Conservation (phyloP, 30 jellyfish, hydroid and myxozoan genomes). For the Chironex yamaguchii region DNA sequence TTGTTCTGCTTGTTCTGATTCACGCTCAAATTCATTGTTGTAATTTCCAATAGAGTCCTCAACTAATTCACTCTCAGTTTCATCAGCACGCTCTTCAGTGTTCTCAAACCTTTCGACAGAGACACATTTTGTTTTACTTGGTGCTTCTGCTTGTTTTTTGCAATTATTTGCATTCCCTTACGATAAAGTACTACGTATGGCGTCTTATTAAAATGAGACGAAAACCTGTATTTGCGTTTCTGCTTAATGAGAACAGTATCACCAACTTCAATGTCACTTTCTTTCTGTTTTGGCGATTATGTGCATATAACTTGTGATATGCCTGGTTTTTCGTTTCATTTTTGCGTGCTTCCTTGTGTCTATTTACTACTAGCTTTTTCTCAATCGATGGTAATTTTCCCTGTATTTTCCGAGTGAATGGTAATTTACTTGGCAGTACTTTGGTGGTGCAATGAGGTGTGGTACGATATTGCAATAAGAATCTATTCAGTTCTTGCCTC, state of each 20-base stretch:
- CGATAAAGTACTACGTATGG: background rate
- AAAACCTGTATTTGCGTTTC: background rate
- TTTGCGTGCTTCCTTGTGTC: slow-evolving; percentile 11
- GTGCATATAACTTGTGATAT: background rate
- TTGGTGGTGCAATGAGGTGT: slow-evolving; percentile 5
- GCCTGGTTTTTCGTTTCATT: background rate
- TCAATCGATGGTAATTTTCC: slow-evolving; percentile 25
- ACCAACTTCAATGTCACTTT: slow-evolving; percentile 12
- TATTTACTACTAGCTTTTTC: background rate
- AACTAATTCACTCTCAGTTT: slow-evolving; percentile 25
- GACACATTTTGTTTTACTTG: slow-evolving; percentile 31
- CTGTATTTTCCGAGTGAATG: background rate
- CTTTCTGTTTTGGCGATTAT: slow-evolving; percentile 24
- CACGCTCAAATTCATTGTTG: background rate
- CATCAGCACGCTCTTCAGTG: slow-evolving; percentile 4
- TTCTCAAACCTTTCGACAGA: slow-evolving; percentile 4
- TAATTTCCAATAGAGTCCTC: background rate
- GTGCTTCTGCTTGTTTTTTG: slow-evolving; percentile 22
- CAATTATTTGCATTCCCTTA: slow-evolving; percentile 25
- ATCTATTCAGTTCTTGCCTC: background rate
- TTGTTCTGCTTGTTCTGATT: background rate
- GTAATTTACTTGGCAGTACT: background rate
- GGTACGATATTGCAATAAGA: background rate
- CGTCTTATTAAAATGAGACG: slow-evolving; percentile 12
- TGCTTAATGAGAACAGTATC: slow-evolving; percentile 47